Evolutionary conservation across 2,797 vertebrate genomes (phyloP), one percentile per base, ranked within the genome.

Genomic region (Coregonus ussuriensis): DNA sequence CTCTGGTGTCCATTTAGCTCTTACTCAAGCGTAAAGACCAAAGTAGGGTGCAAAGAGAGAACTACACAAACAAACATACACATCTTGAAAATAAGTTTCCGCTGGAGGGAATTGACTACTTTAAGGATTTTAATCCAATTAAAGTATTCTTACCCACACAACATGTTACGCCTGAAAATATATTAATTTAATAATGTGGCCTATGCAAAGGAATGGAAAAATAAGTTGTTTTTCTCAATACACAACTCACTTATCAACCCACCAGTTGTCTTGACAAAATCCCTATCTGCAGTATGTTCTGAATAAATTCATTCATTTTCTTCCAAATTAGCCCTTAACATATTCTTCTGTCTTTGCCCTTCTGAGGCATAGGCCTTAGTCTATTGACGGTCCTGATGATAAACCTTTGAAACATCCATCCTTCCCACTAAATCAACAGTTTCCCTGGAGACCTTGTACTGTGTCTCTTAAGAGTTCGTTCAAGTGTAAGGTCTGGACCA

Each of bases 391-490:
- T 89, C 87, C 87, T 59, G 89, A 93, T 93, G 86, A 93, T 93
- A 89, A 91, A 93, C 91, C 92, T 90, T 91, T 87, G 80, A 56
- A 82, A 84, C 77, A 80, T 88, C 77, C 79, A 79, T 86, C 87
- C 67, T 21, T 83, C 77, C 77, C 87, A 82, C 80, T 91, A 79
- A 91, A 92, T 89, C 90, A 92, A 91, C 88, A 89, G 90, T 90
- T 87, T 77, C 91, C 91, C 77, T 81, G 88, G 91, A 91, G 81
- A 91, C 88, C 35, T 79, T 80, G 3, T 75, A 91, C 89, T 89
- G 87, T 84, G 80, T 82, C 77, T 80, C 70, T 76, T 82, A 54
- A 87, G 77, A 83, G 81, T 88, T 80, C 89, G 82, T 84, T 92
- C 76, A 89, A 86, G 86, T 83, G 79, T 68, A 83, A 82, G 80